Evolutionary conservation across 1,140 invertebrate species (phyloP), one percentile per base, ranked within the genome.

Genomic region (Drosophila biarmipes): DNA sequence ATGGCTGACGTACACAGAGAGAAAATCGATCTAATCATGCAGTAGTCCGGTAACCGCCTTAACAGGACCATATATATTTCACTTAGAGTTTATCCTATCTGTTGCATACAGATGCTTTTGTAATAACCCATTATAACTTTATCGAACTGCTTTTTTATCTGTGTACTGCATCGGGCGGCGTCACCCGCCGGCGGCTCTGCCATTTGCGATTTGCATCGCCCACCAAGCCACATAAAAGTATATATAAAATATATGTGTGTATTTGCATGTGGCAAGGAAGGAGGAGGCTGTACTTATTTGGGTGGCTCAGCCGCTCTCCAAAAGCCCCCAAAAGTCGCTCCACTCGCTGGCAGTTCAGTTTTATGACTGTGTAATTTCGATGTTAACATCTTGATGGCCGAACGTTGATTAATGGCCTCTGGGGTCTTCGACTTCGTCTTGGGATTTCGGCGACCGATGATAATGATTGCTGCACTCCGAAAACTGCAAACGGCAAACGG

Each of bases 161-260:
- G 43, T 46, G 21, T 8, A 64, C 43, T 64, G 35, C 43, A 66
- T 27, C 40, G n/a, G 40, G 34, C 11, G 6, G 57, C 42, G 61
- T 61, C 49, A 42, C 46, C 61, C 54, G 68, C 55, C 42, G 24
- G 43, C 38, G 56, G 48, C 77, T 35, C 48, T 66, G 55, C 66
- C 78, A 69, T 81, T 74, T 73, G 31, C 73, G 79, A 81, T 81
- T 78, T 81, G 67, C 73, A 81, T 66, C 59, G 63, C 62, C 61
- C 57, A 64, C 58, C 61, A 31, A 67, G 46, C 19, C 19, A 19
- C 7, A 31, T 31, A 10, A 10, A 31, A 10, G 10, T 31, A 31
- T 31, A 31, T 24, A 24, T 24, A 10, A 31, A 10, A 31, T 31
- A 31, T 31, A 7, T 31, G 8, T 10, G 10, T 31, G 17, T n/a